phyloP scores from a whole-genome alignment of 2,797 vertebrate species.

The Anguilla marmorata region DNA sequence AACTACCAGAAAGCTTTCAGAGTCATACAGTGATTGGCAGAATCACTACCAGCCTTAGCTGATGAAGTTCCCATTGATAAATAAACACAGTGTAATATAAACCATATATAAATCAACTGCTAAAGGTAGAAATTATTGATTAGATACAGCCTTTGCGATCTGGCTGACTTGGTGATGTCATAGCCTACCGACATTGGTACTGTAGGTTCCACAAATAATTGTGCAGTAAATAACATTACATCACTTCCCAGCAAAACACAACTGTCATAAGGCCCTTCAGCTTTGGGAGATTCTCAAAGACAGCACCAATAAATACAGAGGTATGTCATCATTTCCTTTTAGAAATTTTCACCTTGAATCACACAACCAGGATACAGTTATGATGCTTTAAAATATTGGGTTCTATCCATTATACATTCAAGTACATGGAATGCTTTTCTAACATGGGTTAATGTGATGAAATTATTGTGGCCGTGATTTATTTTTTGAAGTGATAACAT shows the following conservation, averaged over 20 bases:
- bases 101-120: conserved; percentile 5
- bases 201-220: conserved; percentile 23
- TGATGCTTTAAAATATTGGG: not conserved
- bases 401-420: not conserved
- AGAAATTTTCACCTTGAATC: not conserved
- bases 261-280: conserved; percentile 3
- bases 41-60: not conserved
- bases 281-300: not conserved
- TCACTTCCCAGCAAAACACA: not conserved
- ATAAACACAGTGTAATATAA: not conserved
- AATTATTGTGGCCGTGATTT: no score
- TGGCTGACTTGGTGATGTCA: conserved; percentile 18
- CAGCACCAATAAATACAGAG: not conserved
- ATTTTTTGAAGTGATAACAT: no score
- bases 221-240: conserved; percentile 29
- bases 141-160: not conserved
- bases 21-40: not conserved
- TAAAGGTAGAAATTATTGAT: conserved; percentile 8
- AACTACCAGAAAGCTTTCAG: not conserved
- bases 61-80: not conserved
- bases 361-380: not conserved
- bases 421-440: not conserved
- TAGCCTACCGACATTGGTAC: not conserved
- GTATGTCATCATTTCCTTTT: not conserved
- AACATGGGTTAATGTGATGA: not conserved